Evolutionary conservation across 2,797 vertebrate species (phyloP), one percentile per base, ranked within the genome.

Genomic region (Chromis chromis): DNA sequence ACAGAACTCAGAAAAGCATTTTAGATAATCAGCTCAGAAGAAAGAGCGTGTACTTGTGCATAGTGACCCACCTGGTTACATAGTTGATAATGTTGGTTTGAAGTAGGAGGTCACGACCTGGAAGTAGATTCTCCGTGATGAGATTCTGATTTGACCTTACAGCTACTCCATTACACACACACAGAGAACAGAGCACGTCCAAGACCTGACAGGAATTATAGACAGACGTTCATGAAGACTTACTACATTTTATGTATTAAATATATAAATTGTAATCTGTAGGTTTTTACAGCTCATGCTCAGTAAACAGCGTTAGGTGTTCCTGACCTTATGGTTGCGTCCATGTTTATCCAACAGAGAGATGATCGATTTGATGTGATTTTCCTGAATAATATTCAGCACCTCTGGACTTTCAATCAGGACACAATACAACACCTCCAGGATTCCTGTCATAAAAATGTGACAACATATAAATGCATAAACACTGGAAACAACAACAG

Each of bases 361-460:
- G 83, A 99, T 99, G 82, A 99, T 97, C 13, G 98, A 99, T 59
- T 98, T 98, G 87, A 99, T 99, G 91, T 99, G 98, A 87, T 96
- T 97, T 89, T 99, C 97, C 79, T 98, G 96, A 86, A 99, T 99
- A 76, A 99, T 99, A 84, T 99, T 99, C 28, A 99, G 89, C 36
- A 98, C 98, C 74, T 99, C 98, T 0, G 98, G 98, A 86, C 97
- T 99, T 90, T 99, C 97, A 48, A 99, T 98, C 28, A 99, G 93
- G 27, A 99, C 96, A 39, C 98, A 99, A 82, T 98, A 98, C 44
- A 99, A 88, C 12, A 99, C 98, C 89, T 99, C 98, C 87, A 99
- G 89, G 86, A 99, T 99, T n/a, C 97, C 97, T 99, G 87, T 0
- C 16, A 62, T 16, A 63, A 54, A 67, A 27, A 74, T 12, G 10